Evolutionary conservation across 2,888 invertebrate species (phyloP).

Genomic region (Nycteola revayana): DNA sequence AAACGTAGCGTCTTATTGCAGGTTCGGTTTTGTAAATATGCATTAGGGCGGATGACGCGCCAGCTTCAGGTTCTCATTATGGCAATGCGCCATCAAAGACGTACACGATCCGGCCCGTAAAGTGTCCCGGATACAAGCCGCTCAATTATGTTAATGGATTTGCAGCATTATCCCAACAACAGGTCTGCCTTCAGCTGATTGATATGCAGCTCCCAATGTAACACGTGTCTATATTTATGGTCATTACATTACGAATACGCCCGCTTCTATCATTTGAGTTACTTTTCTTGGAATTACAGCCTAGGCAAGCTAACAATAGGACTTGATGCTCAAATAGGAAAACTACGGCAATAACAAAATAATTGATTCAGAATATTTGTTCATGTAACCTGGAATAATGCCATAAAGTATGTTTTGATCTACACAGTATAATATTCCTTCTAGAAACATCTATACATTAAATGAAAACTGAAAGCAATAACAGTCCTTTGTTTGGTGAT

Average conservation of each 20-base stretch:
- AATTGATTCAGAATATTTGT: too few relatives aligned
- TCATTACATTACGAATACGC: slow-evolving; percentile 33
- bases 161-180: slow-evolving; percentile 58
- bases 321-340: neutral
- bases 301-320: slow-evolving; percentile 15
- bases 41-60: slow-evolving; percentile 59
- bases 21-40: slow-evolving; percentile 65
- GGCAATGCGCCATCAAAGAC: slow-evolving; percentile 68
- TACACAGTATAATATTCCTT: too few relatives aligned
- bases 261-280: slow-evolving; percentile 25
- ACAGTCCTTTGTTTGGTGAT: slow-evolving; percentile 2
- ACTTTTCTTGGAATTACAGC: slow-evolving; percentile 25
- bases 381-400: too few relatives aligned
- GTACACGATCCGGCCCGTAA: slow-evolving; percentile 60
- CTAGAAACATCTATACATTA: too few relatives aligned
- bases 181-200: slow-evolving; percentile 55
- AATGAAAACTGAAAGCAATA: too few relatives aligned
- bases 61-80: slow-evolving; percentile 64
- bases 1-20: slow-evolving; percentile 41
- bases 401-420: too few relatives aligned
- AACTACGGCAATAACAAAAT: too few relatives aligned
- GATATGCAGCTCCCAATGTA: slow-evolving; percentile 46
- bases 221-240: slow-evolving; percentile 38
- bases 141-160: slow-evolving; percentile 78
- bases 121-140: slow-evolving; percentile 69